phyloP scores from a whole-genome alignment of 2,797 vertebrate species.

The Tenualosa thibaudeaui region DNA sequence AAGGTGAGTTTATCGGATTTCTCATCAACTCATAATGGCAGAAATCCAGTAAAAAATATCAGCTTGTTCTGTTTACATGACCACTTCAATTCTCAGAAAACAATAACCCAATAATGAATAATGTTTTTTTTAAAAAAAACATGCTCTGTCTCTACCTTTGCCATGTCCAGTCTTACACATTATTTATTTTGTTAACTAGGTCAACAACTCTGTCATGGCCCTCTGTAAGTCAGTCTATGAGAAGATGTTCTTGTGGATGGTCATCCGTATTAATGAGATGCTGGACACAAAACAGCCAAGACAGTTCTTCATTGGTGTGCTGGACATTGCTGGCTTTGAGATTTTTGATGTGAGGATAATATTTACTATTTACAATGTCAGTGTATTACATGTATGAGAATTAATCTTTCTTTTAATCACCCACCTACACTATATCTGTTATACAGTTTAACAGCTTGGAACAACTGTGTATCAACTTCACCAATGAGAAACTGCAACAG shows the following conservation, averaged over 20 bases:
- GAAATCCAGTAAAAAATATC: too few relatives aligned
- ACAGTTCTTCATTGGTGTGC: slow-evolving; percentile 80
- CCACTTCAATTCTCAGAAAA: too few relatives aligned
- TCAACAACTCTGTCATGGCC: slow-evolving; percentile 80
- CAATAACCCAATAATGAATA: too few relatives aligned
- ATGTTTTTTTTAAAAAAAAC: too few relatives aligned
- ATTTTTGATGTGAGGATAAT: slow-evolving; percentile 76
- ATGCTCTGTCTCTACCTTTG: too few relatives aligned
- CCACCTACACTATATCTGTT: not conserved
- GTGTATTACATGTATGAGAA: too few relatives aligned
- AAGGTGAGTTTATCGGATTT: too few relatives aligned
- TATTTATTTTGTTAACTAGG: slow-evolving; percentile 59
- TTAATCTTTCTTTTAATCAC: too few relatives aligned
- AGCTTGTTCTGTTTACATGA: too few relatives aligned
- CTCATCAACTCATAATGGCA: too few relatives aligned
- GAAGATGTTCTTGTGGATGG: slow-evolving; percentile 88
- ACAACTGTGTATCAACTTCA: slow-evolving; percentile 57
- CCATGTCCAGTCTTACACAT: too few relatives aligned
- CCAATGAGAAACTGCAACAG: slow-evolving; percentile 58
- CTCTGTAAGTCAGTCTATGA: slow-evolving; percentile 85
- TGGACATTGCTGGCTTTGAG: slow-evolving; percentile 86
- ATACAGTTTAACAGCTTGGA: not conserved
- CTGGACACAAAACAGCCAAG: slow-evolving; percentile 82
- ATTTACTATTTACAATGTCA: too few relatives aligned
- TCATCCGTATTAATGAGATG: slow-evolving; percentile 81